phyloP scores from a whole-genome alignment of 2,888 invertebrate genomes.

The Lobophora halterata region DNA sequence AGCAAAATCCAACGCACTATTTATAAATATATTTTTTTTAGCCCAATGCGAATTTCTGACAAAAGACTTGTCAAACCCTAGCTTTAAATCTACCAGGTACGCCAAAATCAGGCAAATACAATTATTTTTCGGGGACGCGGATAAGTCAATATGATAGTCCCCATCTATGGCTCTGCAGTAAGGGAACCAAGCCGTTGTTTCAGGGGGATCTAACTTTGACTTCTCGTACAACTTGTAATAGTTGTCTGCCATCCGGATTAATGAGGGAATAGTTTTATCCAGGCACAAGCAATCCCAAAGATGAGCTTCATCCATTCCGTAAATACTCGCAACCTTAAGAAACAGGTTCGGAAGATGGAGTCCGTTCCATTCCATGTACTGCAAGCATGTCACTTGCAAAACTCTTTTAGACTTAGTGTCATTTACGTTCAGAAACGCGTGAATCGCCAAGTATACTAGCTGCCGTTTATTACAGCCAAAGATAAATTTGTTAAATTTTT shows the following conservation, averaged over 20 bases:
- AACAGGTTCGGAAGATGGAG: slow-evolving; percentile 20
- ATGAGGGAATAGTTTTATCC: slow-evolving; percentile 2
- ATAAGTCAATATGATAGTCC: slow-evolving; percentile 14
- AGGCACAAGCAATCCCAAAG: slow-evolving; percentile 18
- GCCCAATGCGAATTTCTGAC: slow-evolving; percentile 18
- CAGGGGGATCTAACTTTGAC: slow-evolving; percentile 1
- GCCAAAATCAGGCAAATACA: slow-evolving; percentile 16
- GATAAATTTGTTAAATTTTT: slow-evolving; percentile 3
- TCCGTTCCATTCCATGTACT: slow-evolving; percentile 23
- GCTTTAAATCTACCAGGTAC: slow-evolving; percentile 19
- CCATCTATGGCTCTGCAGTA: slow-evolving; percentile 14
- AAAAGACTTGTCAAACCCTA: slow-evolving; percentile 18
- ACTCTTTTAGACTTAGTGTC: slow-evolving; percentile 14
- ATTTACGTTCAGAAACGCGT: slow-evolving; percentile 12
- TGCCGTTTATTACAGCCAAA: too few species aligned
- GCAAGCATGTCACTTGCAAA: slow-evolving; percentile 12
- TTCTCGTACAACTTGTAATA: slow-evolving; percentile 12
- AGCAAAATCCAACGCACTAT: slow-evolving; percentile 2
- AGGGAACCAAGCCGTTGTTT: slow-evolving; percentile 18
- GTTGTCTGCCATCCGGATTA: slow-evolving; percentile 9
- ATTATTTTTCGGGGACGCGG: slow-evolving; percentile 10
- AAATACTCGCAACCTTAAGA: slow-evolving; percentile 16
- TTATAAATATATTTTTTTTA: slow-evolving; percentile 4
- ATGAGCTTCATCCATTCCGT: slow-evolving; percentile 9
- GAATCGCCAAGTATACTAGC: slow-evolving; percentile 12